Evolutionary conservation across 1,140 invertebrate species (phyloP).

Genomic region (Mesaphorura yosii): DNA sequence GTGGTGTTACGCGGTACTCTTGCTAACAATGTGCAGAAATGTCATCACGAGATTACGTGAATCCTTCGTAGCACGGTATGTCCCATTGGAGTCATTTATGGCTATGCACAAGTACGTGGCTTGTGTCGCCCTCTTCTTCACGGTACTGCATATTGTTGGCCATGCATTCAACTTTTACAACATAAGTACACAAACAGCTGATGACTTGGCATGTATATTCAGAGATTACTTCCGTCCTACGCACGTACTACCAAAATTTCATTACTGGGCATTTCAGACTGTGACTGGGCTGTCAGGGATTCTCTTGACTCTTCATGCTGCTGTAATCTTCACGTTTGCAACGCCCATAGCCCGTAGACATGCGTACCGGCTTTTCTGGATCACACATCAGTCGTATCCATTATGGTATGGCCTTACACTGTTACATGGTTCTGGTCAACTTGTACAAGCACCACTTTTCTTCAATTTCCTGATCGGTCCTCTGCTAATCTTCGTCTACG

Average conservation of each 20-base stretch:
- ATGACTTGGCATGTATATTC: slow-evolving; percentile 47
- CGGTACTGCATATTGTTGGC: slow-evolving; percentile 44
- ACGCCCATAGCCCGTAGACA: slow-evolving; percentile 43
- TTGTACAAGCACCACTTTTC: slow-evolving; percentile 50
- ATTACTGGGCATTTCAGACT: slow-evolving; percentile 51
- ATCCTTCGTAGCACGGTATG: slow-evolving; percentile 41
- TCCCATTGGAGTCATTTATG: slow-evolving; percentile 48
- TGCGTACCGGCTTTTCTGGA: slow-evolving; percentile 50
- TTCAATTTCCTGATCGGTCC: slow-evolving; percentile 52
- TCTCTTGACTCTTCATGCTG: slow-evolving; percentile 46
- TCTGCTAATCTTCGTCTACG: slow-evolving; percentile 44
- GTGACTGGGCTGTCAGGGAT: slow-evolving; percentile 55
- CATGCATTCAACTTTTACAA: slow-evolving; percentile 50
- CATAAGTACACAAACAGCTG: slow-evolving; percentile 46
- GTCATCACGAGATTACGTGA: slow-evolving; percentile 42
- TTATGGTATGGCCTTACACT: slow-evolving; percentile 52
- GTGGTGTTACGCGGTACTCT: slow-evolving; percentile 44
- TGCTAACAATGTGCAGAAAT: slow-evolving; percentile 49
- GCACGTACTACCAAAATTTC: slow-evolving; percentile 47
- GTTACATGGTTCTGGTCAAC: slow-evolving; percentile 47
- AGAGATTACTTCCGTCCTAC: slow-evolving; percentile 43
- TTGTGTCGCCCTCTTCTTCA: slow-evolving; percentile 41
- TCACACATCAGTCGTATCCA: slow-evolving; percentile 53
- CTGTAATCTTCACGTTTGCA: slow-evolving; percentile 52
- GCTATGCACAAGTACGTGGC: slow-evolving; percentile 48